Evolutionary conservation across 2,888 invertebrate genomes (phyloP).

Genomic region (Sarcophaga rosellei): DNA sequence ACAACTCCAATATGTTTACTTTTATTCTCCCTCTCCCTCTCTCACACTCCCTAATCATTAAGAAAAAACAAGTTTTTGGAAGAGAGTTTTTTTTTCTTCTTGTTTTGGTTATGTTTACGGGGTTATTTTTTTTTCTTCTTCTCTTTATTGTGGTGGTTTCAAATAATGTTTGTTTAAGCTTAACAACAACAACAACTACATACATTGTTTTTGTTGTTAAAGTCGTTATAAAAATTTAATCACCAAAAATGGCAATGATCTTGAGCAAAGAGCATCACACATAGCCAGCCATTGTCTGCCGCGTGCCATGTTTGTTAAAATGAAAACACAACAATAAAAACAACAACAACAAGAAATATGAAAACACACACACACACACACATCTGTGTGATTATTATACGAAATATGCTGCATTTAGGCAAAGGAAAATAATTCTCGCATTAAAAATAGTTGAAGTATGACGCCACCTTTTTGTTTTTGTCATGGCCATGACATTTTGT

Average conservation of each 20-base stretch:
- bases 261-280: conserved; percentile 61
- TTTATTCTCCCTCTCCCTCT: not conserved
- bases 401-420: not conserved
- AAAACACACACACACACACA: not conserved
- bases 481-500: conserved; percentile 45
- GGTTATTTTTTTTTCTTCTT: too few relatives aligned
- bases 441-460: conserved; percentile 14
- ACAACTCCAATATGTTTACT: conserved; percentile 27
- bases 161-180: too few relatives aligned
- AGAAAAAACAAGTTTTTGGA: conserved; percentile 40
- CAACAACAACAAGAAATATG: not conserved
- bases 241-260: conserved; percentile 70
- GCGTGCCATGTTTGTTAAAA: conserved; percentile 58
- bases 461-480: conserved; percentile 19
- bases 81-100: conserved; percentile 29
- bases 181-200: too few relatives aligned
- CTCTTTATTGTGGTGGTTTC: too few relatives aligned
- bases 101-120: not conserved
- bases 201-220: not conserved
- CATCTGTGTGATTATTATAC: not conserved
- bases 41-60: too few relatives aligned
- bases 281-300: conserved; percentile 32
- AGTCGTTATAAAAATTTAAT: conserved; percentile 44
- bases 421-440: not conserved
- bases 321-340: too few relatives aligned